Conservation (phyloP, 2,113 vertebrate species). For the Sorex fumeus region DNA sequence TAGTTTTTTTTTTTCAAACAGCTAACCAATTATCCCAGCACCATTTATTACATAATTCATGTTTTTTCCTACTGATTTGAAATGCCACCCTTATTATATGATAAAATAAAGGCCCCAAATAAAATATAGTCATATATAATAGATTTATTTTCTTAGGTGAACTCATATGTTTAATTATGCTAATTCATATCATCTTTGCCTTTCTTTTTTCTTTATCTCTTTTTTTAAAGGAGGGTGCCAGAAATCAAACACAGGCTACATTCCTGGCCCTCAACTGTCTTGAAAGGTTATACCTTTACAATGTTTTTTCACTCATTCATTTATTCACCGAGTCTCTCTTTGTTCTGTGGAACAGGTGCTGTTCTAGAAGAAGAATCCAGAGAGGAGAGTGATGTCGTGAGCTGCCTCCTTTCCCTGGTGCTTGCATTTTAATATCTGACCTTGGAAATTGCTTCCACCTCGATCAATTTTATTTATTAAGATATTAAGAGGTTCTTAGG, state of each 20-base stretch:
- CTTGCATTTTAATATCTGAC: slow-evolving; percentile 68
- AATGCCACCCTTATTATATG: slow-evolving; percentile 61
- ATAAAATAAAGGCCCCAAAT: no score
- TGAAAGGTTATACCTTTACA: not conserved
- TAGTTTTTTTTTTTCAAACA: slow-evolving; percentile 52
- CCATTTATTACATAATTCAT: slow-evolving; percentile 63
- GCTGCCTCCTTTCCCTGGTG: not conserved
- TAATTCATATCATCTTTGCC: not conserved
- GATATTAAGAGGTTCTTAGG: slow-evolving; percentile 77
- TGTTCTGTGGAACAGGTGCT: not conserved
- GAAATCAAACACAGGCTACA: no score
- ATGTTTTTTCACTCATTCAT: not conserved
- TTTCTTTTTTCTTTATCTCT: no score
- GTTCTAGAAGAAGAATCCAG: not conserved
- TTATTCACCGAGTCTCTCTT: not conserved
- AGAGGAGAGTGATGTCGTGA: not conserved
- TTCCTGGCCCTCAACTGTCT: not conserved
- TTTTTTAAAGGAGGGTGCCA: no score
- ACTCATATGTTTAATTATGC: slow-evolving; percentile 55
- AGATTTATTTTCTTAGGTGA: slow-evolving; percentile 43
- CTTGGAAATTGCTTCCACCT: slow-evolving; percentile 52
- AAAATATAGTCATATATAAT: not conserved
- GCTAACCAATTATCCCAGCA: slow-evolving; percentile 50
- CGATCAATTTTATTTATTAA: slow-evolving; percentile 77
- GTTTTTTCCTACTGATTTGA: slow-evolving; percentile 55